Base-by-base conservation (phyloP, 2,888 invertebrate species). In the Aleiodes alternator region DNA sequence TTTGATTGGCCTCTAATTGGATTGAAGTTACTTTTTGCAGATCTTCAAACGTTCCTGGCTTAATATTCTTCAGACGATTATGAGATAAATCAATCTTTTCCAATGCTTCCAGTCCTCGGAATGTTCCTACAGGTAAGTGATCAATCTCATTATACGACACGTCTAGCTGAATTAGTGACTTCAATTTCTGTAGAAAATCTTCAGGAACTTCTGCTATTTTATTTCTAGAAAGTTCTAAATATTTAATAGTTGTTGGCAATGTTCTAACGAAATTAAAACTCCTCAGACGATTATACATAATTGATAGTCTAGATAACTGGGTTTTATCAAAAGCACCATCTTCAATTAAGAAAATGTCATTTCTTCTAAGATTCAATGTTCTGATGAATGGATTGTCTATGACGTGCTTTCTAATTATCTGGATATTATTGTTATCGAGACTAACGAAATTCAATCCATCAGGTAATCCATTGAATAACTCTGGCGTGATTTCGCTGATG, bases 311-410 rank as follows among this genome's bases (percentile, higher is more conserved):
- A 8, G 70, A 69, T 29, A 88, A 80, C 31, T 87, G 87, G 1
- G 90, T 84, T 3, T 85, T 86, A 8, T 80, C 75, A 14, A 91
- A 89, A n/a, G 89, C 86, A 57, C 84, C 86, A 0, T 82, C 77
- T 73, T 90, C 88, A 23, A 91, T 82, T n/a, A 82, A 81, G 2
- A 84, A 84, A 50, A 91, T 86, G 6, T 80, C 76, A 77, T 91
- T 91, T 50, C 83, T 81, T 6, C 83, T 84, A 11, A 91, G 80
- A 73, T 87, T 87, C 51, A 91, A 78, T 11, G 84, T 80, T 78
- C 86, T 89, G 55, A 91, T 78, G 71, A 88, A 57, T 4, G 61
- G 71, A 57, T 86, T 87, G 0, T 82, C 78, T 14, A 86, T 84
- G 66, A 82, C 79, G 12, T 81, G 73, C 1, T 75, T 77, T 53